phyloP scores from a whole-genome alignment of 2,797 vertebrate species.

The Macrochelys suwanniensis region DNA sequence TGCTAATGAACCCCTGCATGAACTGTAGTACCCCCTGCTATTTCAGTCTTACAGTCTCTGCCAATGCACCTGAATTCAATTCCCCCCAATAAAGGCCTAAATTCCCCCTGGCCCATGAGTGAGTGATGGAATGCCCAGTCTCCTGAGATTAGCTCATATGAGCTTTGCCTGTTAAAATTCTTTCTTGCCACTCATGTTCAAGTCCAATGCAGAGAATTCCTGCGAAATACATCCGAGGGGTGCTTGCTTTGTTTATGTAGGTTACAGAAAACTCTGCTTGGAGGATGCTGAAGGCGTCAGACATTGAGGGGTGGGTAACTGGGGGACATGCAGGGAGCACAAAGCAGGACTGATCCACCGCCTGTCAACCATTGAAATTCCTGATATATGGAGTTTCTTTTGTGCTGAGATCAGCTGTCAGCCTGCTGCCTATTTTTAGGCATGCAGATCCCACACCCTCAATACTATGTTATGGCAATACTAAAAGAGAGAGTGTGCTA shows the following conservation, averaged over 20 bases:
- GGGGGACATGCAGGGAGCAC: conserved; percentile 11
- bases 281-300: conserved; percentile 31
- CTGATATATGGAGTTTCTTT: conserved; percentile 65
- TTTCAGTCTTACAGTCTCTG: not conserved
- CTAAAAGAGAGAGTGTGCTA: not conserved
- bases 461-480: not conserved
- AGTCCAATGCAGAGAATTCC: not conserved
- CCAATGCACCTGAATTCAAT: not conserved
- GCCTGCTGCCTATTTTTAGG: conserved; percentile 72
- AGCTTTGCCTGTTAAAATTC: conserved; percentile 5
- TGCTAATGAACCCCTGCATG: not conserved
- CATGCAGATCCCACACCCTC: not conserved
- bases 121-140: not conserved
- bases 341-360: conserved; percentile 63
- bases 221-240: not conserved
- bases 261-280: conserved; percentile 34
- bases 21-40: not conserved
- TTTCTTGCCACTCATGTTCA: rapidly evolving
- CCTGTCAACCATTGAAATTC: conserved; percentile 65
- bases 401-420: conserved; percentile 77
- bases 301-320: not conserved
- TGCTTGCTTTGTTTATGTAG: not conserved
- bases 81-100: not conserved
- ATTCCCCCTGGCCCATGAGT: not conserved
- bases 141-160: not conserved